Conservation (phyloP, 2,113 vertebrate genomes). For the Pleuronectes platessa region DNA sequence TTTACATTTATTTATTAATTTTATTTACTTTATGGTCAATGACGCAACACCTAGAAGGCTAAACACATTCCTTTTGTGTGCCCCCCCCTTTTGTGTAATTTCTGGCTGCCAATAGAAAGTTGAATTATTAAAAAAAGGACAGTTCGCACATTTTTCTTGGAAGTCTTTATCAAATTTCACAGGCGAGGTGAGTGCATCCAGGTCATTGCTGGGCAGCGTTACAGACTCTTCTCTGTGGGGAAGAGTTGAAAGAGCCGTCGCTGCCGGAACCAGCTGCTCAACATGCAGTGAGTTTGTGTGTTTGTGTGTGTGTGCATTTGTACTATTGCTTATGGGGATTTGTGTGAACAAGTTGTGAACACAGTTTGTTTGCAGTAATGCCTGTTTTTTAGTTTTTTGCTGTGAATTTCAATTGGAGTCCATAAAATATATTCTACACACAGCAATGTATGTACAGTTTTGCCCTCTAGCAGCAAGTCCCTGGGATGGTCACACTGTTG, state of each 20-base stretch:
- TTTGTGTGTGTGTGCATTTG: neutral
- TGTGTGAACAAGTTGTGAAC: neutral
- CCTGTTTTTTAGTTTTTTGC: neutral
- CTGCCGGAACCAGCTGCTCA: slow-evolving; percentile 55
- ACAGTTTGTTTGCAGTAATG: neutral
- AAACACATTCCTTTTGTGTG: no score
- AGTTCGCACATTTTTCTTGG: neutral
- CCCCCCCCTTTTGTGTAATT: no score
- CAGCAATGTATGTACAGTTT: neutral
- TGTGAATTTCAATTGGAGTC: neutral
- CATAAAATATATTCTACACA: neutral
- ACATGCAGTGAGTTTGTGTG: slow-evolving; percentile 10
- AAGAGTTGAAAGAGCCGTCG: slow-evolving; percentile 55
- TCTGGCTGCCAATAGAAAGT: no score
- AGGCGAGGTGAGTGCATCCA: slow-evolving; percentile 3
- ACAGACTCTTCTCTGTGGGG: slow-evolving; percentile 48
- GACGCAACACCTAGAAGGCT: no score
- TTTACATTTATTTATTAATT: no score
- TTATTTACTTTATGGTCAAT: no score
- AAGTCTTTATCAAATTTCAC: slow-evolving; percentile 13
- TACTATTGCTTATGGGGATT: neutral
- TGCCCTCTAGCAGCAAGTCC: neutral
- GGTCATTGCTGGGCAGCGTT: slow-evolving; percentile 6
- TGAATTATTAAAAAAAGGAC: neutral
- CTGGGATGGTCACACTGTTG: neutral